Evolutionary conservation across 64 coral and sea anemone genomes (phyloP), one percentile per base, ranked within the genome.

Genomic region (Pocillopora verrucosa): DNA sequence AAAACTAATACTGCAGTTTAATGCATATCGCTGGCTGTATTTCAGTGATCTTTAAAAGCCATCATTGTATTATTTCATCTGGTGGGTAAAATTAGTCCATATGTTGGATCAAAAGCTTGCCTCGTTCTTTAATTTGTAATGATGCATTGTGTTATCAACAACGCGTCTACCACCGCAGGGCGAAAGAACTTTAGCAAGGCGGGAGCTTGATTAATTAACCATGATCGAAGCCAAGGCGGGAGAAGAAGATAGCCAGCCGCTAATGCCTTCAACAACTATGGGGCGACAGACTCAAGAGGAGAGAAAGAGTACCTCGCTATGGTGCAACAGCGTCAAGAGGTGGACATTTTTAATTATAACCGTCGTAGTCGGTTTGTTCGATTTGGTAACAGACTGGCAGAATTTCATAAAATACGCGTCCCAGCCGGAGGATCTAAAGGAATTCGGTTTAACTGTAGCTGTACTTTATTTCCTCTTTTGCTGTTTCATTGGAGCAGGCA

Each of bases 351-450:
- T 77, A 16, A 45, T 77, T 77, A 22, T 77, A 19, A 15, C 75
- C 10, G 41, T 77, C 10, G 15, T 56, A 10, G 15, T 77, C 13
- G 75, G 75, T 22, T 41, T 77, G 16, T 77, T 77, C 22, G 38
- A 77, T 56, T 13, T 77, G 6, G 41, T 45, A 16, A 56, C 75
- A 57, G 38, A 77, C 16, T 56, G 20, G 75, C 41, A 77, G 41
- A 77, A 77, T 77, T 77, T 77, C 20, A 56, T 77, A 45, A 77
- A 77, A n/a, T 77, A 77, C 16, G 75, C 56, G 19, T 58, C 75
- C 19, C 45, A 56, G 17, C 75, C 37, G 2, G 16, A 77, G 20
- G 75, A 77, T 20, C 56, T 77, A 20, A 38, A 45, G 19, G 37
- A 77, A 17, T 24, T 77, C 17, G 19, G 19, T 20, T 56, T 56